Base-by-base conservation (phyloP, 2,888 invertebrate genomes). In the Orchestes rusci region DNA sequence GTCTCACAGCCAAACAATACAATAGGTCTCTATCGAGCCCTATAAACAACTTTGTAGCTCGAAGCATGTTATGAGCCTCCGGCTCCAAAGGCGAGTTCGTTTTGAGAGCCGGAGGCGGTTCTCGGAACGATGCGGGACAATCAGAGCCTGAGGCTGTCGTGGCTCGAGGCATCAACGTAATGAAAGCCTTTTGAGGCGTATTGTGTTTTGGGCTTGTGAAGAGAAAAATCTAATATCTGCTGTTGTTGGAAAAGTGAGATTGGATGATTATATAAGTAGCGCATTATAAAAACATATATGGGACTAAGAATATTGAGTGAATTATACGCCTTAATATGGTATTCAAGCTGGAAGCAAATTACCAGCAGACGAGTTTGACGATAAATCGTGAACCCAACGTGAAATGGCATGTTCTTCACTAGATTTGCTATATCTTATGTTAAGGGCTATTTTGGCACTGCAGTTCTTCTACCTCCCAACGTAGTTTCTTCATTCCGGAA, bases 91-190 rank as follows among this genome's bases (percentile, higher is more conserved):
- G 39, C 43, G 47, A 29, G 39, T 35, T 43, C 36, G 35, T 39
- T 39, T 20, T 31, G 18, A 16, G 23, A 29, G 37, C 35, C 34
- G 18, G 15, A 17, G 30, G 41, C 20, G 36, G 43, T 35, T 23
- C 23, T 28, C 30, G 35, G 39, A 42, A 43, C 47, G 47, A 43
- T 43, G 47, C 43, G 39, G 47, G 47, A 47, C 47, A 47, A 43
- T 47, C 47, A 37, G 15, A 29, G 38, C 47, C 35, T 12, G 8
- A 13, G 29, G 39, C 30, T 5, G 12, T 16, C 10, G 10, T 7
- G 4, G 38, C 47, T 35, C n/a, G 17, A 5, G 28, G 43, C 7
- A 34, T 16, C 35, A 8, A 30, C 23, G 27, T 43, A 47, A 43
- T 47, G 39, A 39, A 47, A 43, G 43, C 20, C 42, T 43, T 47